Conservation (phyloP, 2,888 invertebrate genomes). For the Maniola hyperantus region DNA sequence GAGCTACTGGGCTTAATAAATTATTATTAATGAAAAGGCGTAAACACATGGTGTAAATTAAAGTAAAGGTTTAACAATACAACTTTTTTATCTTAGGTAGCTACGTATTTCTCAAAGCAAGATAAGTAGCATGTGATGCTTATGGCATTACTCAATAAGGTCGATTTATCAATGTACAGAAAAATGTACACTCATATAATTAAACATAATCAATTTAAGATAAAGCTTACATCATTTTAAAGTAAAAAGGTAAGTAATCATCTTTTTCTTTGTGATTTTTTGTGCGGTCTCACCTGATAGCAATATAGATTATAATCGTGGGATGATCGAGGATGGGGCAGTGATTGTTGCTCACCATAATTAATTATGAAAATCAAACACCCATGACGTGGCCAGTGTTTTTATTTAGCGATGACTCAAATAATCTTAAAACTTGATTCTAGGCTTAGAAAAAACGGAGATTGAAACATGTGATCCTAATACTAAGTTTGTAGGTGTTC, state of each 20-base stretch:
- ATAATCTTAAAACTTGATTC: not conserved
- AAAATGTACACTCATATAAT: not conserved
- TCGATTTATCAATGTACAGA: no score
- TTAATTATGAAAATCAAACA: conserved; percentile 6
- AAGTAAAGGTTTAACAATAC: no score
- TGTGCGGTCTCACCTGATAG: conserved; percentile 9
- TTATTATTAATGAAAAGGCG: no score
- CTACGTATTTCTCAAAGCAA: no score
- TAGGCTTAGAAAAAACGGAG: not conserved
- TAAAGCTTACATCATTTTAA: conserved; percentile 7
- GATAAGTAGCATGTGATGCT: no score
- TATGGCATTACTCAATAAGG: no score
- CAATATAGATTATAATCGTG: conserved; percentile 13
- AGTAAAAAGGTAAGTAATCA: conserved; percentile 9
- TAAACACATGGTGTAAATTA: no score
- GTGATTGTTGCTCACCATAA: conserved; percentile 8
- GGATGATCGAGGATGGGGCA: conserved; percentile 14
- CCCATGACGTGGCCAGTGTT: conserved; percentile 6
- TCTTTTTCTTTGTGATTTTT: conserved; percentile 7
- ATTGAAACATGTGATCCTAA: not conserved
- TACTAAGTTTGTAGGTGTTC: no score
- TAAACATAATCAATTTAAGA: not conserved
- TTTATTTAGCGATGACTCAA: conserved; percentile 13
- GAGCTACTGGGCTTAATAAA: no score
- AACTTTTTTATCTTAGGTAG: no score